Base-by-base conservation (phyloP, 2,113 vertebrate species). In the Sorex fumeus region DNA sequence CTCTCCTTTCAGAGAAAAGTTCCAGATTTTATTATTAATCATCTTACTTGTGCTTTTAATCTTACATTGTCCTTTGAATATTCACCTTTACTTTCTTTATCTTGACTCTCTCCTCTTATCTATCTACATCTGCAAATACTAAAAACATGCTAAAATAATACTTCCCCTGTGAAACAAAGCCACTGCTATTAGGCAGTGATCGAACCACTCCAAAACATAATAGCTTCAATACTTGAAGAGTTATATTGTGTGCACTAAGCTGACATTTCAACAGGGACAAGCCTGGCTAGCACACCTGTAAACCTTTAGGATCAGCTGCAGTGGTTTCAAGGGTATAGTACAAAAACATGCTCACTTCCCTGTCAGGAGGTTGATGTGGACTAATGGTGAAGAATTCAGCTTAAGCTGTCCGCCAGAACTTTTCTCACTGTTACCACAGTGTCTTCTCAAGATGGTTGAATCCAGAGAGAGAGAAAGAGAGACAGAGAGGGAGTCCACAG, bases 21-120 rank as follows among this genome's bases (percentile, higher is more conserved):
- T 27, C 67, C 16, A 47, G 36, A 71, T 69, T 3, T 91, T 66
- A 11, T 91, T 77, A 79, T 79, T 86, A n/a, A 76, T 53, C 64
- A 76, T 21, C 13, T 53, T 12, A 23, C 13, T 86, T 78, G 18
- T 90, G 81, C 32, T 87, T 88, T 93, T 78, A 32, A 87, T 84
- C 53, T 92, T 23, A 45, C 30, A 34, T 36, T 67, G 19, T 85
- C 69, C 62, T 93, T 87, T 94, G 67, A 90, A 90, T 88, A 74
- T 82, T 66, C 47, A 78, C 23, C 60, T 74, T 94, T 70, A 7
- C 64, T 80, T 47, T 93, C 85, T 85, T 50, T 60, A 30, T 89
- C 62, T 94, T 87, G 75, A 40, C 7, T 67, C 21, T 43, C 40
- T 92, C 30, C 25, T 85, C 50, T 64, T 66, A 60, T 78, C 87